Conservation (phyloP, 2,113 vertebrate species). For the Acrocephalus kingi region DNA sequence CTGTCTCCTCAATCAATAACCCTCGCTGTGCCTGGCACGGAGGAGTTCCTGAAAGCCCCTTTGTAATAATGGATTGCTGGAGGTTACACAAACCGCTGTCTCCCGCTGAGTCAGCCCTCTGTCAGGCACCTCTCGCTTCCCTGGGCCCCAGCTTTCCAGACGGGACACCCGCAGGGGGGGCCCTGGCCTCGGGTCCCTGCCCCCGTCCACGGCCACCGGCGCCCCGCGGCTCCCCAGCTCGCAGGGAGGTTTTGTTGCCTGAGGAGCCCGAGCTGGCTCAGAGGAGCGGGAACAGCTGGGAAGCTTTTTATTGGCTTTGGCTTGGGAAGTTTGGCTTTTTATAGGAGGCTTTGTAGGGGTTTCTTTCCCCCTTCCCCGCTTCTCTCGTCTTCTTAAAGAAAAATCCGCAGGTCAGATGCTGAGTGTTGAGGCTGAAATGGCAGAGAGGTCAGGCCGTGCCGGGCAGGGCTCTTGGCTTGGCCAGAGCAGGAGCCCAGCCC, state of each 20-base stretch:
- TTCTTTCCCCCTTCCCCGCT: accelerated
- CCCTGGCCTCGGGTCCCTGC: neutral
- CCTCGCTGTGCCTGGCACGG: conserved; percentile 73
- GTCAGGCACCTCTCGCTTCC: conserved; percentile 43
- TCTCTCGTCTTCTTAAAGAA: neutral
- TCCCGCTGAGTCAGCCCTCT: conserved; percentile 70
- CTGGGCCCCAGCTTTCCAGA: conserved; percentile 44
- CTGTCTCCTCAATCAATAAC: conserved; percentile 84
- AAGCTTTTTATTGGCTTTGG: conserved; percentile 35
- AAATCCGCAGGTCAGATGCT: neutral
- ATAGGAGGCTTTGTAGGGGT: neutral
- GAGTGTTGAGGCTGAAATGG: neutral
- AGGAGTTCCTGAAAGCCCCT: conserved; percentile 80
- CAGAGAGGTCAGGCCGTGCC: neutral
- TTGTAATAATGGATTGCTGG: conserved; percentile 78
- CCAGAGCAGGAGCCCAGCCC: neutral
- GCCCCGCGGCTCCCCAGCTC: neutral
- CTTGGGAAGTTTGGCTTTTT: conserved; percentile 10
- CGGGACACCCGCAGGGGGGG: conserved; percentile 20
- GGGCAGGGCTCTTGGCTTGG: neutral
- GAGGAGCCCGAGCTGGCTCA: neutral
- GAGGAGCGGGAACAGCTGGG: neutral
- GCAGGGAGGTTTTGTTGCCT: neutral
- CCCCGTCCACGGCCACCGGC: neutral
- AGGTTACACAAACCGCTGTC: conserved; percentile 69